Evolutionary conservation across 2,797 vertebrate species (phyloP), one percentile per base, ranked within the genome.

Genomic region (Falco peregrinus): DNA sequence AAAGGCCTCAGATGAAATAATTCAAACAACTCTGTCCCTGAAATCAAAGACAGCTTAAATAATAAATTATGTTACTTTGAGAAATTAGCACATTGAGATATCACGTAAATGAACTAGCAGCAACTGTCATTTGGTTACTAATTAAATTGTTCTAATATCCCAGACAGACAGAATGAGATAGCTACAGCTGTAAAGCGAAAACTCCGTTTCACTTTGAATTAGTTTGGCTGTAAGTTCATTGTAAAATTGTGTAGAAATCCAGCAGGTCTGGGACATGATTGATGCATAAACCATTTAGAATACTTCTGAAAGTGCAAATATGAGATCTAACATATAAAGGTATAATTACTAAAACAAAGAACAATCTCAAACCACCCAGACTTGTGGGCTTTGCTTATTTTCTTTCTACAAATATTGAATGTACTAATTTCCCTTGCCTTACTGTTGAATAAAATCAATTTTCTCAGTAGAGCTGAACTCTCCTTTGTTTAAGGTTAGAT

Each of bases 321-420:
- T 89, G 95, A 96, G 92, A 89, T 97, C 92, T 97, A 97, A 97
- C 97, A 97, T 91, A 97, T 97, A 98, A 97, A 97, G 94, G 97
- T 97, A 97, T 97, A 98, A 98, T 98, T 98, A 98, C 97, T 97
- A 98, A 98, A 98, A 98, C 98, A 98, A 98, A 98, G 98, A 98
- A 97, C 91, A 97, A 97, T 98, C 97, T 98, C 97, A 97, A 97
- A 96, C 95, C 95, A 97, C 95, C 88, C 93, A 97, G 97, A 98
- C 98, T 97, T 97, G 95, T 93, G 97, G 96, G 97, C 95, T 98
- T 97, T 94, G 90, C 97, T 97, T 98, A 97, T 97, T 98, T 98
- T 98, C 98, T 97, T 98, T 98, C 98, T 97, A 97, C 98, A 98
- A 98, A 98, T 98, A 98, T 98, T 98, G 98, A 98, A 98, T 98